Base-by-base conservation (phyloP, 2,797 vertebrate genomes). In the Furcifer pardalis region DNA sequence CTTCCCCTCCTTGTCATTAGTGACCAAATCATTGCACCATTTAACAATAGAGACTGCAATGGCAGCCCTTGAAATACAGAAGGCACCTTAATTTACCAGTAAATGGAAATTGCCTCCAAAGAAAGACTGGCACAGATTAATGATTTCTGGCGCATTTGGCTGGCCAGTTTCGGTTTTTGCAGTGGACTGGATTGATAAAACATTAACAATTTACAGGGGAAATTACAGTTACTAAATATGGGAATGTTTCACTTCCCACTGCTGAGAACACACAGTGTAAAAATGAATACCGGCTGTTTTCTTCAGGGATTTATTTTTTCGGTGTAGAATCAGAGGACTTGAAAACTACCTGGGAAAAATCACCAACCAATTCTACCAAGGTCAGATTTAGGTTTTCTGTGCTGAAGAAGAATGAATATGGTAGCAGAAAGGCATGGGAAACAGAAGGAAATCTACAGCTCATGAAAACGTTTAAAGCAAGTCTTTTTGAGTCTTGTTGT, bases 201-300 rank as follows among this genome's bases (percentile, higher is more conserved):
- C 78, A 65, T 56, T 52, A 0, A 5, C 40, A 19, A 2, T 27
- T 1, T 40, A 44, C 12, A 23, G 63, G 84, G 84, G 37, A n/a
- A 5, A 2, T 12, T 73, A 1, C 40, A 77, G 62, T 83, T 56
- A 40, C 27, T 81, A 72, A 63, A 25, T 1, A 63, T 7, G 32
- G 30, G 40, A 69, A 42, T 68, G 23, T 60, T 59, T 49, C 40
- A 25, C 59, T 37, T 62, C 52, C 40, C 40, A 79, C 23, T 19
- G 8, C n/a, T 69, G 60, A n/a, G n/a, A 32, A n/a, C 1, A 3
- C 73, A 5, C 19, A 59, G 35, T 8, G 68, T 37, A 72, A 85
- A 35, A 77, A 76, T 87, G 78, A 88, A 42, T 83, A 42, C 60
- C 89, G 91, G 9, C 2, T 7, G 9, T 23, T 1, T 68, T 25